phyloP scores from a whole-genome alignment of 2,113 vertebrate species.

The Orientallactaga bullata region DNA sequence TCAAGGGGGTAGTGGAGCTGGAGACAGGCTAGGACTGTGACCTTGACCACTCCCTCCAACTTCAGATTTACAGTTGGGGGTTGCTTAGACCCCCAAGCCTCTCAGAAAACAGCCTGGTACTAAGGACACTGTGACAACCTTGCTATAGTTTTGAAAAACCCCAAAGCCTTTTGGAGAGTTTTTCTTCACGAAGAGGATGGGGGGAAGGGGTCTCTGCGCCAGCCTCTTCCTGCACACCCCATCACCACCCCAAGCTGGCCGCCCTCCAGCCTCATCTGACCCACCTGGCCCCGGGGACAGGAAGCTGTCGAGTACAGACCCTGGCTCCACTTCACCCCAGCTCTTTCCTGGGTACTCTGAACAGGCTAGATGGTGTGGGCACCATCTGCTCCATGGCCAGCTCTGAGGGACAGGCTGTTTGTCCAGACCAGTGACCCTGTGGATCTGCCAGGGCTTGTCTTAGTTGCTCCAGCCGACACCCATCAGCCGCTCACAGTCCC shows the following conservation, averaged over 20 bases:
- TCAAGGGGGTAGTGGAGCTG: not conserved
- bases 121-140: too few species aligned
- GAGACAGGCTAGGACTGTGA: not conserved
- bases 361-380: not conserved
- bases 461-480: fast-evolving
- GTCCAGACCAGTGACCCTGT: not conserved
- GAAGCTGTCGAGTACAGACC: not conserved
- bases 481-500: not conserved
- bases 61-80: not conserved
- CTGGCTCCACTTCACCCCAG: not conserved
- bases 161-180: not conserved
- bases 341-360: not conserved
- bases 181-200: not conserved
- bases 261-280: not conserved
- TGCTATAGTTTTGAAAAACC: not conserved
- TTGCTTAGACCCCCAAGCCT: not conserved
- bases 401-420: not conserved
- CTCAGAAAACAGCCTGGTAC: not conserved
- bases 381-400: not conserved
- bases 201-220: not conserved
- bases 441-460: not conserved
- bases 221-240: fast-evolving
- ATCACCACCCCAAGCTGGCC: too few species aligned
- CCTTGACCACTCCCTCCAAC: not conserved
- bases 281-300: not conserved